Evolutionary conservation across 2,888 invertebrate genomes (phyloP).

Genomic region (Dynastes grantii): DNA sequence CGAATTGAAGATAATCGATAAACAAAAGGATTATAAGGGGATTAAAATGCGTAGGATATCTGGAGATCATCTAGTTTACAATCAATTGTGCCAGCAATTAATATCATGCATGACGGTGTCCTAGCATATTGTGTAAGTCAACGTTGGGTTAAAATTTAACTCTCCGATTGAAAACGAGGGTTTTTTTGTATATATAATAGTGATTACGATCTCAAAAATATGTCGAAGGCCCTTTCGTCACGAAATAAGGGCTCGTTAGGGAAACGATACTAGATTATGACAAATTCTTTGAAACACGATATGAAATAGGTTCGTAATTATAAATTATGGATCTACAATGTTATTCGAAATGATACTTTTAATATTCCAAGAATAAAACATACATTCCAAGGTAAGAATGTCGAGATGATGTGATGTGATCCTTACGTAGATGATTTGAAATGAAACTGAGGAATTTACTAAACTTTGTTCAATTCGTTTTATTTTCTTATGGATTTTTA

Average conservation of each 20-base stretch:
- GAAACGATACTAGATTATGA: too few relatives aligned
- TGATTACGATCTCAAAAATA: conserved; percentile 3
- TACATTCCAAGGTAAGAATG: not conserved
- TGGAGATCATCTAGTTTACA: conserved; percentile 90
- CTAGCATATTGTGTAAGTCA: conserved; percentile 58
- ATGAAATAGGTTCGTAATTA: too few relatives aligned
- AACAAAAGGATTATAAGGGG: conserved; percentile 80
- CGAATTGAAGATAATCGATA: conserved; percentile 85
- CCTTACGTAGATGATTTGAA: not conserved
- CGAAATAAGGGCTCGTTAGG: too few relatives aligned
- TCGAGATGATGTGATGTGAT: too few relatives aligned
- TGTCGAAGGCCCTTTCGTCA: too few relatives aligned
- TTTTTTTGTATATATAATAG: conserved; percentile 9
- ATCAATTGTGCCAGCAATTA: conserved; percentile 89
- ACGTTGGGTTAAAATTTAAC: conserved; percentile 16
- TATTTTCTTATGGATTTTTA: too few relatives aligned
- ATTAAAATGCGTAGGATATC: conserved; percentile 90
- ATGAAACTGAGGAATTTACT: too few relatives aligned
- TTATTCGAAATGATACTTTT: not conserved
- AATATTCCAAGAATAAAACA: not conserved
- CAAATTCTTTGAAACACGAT: too few relatives aligned
- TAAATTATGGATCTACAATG: too few relatives aligned
- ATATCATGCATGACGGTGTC: conserved; percentile 89
- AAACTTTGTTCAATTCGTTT: too few relatives aligned
- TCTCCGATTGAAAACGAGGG: not conserved